phyloP scores from a whole-genome alignment of 2,888 invertebrate species.

The Hemistola chrysoprasaria region DNA sequence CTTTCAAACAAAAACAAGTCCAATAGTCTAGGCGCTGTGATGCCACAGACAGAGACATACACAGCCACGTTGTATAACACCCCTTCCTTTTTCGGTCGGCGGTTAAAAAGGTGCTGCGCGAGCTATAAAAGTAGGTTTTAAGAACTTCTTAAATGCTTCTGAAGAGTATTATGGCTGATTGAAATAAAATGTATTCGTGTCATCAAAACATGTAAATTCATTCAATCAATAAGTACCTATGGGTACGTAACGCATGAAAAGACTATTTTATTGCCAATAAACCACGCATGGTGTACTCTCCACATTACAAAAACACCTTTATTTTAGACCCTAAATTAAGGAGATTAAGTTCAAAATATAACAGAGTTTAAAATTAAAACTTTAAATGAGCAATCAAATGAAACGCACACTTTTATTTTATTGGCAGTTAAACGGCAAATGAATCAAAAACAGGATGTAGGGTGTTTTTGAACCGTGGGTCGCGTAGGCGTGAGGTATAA shows the following conservation, averaged over 20 bases:
- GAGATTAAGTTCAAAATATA: conserved; percentile 8
- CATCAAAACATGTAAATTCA: not conserved
- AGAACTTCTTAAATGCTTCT: too few relatives aligned
- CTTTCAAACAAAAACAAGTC: too few relatives aligned
- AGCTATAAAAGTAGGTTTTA: too few relatives aligned
- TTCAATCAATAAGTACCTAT: too few relatives aligned
- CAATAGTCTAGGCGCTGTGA: too few relatives aligned
- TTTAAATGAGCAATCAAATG: conserved; percentile 25
- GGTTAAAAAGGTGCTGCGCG: too few relatives aligned
- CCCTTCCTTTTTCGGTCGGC: too few relatives aligned
- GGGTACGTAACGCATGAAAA: conserved; percentile 1
- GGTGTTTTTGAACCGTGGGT: conserved; percentile 7
- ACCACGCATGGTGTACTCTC: not conserved
- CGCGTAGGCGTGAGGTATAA: too few relatives aligned
- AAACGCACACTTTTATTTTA: conserved; percentile 27
- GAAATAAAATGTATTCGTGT: too few relatives aligned
- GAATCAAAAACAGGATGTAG: conserved; percentile 15
- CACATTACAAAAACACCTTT: not conserved
- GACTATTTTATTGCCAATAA: conserved; percentile 9
- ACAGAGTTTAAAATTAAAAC: conserved; percentile 15
- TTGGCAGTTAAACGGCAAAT: conserved; percentile 21
- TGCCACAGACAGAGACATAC: too few relatives aligned
- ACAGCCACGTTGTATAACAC: too few relatives aligned
- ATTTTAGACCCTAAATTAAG: not conserved
- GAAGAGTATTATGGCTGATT: too few relatives aligned